Evolutionary conservation across 2,113 vertebrate genomes (phyloP).

Genomic region (Melierax canorus): DNA sequence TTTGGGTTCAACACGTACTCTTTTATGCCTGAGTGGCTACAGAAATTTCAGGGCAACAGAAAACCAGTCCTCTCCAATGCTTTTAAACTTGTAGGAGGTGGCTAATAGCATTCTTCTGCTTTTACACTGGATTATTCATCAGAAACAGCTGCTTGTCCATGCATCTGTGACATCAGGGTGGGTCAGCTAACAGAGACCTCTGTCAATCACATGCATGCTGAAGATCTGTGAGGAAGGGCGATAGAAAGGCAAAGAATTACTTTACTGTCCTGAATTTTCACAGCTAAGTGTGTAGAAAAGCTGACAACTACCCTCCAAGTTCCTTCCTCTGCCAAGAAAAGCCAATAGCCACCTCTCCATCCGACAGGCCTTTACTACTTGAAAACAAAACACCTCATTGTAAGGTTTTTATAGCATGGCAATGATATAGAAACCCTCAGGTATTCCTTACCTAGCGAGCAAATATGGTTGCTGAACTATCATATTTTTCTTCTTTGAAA

Average conservation of each 20-base stretch:
- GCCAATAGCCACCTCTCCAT: neutral
- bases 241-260: neutral
- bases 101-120: neutral
- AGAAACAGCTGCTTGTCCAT: neutral
- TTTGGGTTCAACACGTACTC: neutral
- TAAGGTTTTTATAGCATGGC: rapidly evolving
- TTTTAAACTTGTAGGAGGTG: neutral
- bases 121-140: neutral
- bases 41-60: neutral
- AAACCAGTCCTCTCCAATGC: neutral
- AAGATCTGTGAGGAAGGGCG: neutral
- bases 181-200: neutral
- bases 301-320: neutral
- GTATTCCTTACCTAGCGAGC: neutral
- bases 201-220: rapidly evolving
- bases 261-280: neutral
- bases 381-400: neutral
- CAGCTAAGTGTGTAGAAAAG: neutral
- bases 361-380: neutral
- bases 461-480: neutral
- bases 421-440: neutral
- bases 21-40: neutral
- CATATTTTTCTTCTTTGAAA: neutral
- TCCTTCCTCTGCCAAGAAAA: neutral
- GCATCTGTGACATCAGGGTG: neutral